phyloP scores from a whole-genome alignment of 2,888 invertebrate genomes.

The Frankliniella fusca region DNA sequence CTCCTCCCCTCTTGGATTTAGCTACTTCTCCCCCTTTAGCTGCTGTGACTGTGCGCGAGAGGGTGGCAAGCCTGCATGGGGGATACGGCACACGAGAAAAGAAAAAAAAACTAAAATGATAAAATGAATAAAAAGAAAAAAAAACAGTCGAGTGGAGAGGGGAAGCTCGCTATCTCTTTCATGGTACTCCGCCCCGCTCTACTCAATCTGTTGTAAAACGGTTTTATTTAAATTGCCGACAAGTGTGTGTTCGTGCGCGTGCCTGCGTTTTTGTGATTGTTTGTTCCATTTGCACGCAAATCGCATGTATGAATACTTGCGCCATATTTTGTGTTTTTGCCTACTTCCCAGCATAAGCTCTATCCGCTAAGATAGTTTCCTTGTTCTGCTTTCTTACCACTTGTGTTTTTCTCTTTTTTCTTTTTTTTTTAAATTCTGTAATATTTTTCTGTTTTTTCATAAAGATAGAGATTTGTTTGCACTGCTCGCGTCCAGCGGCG shows the following conservation, averaged over 20 bases:
- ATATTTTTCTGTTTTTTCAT: neutral
- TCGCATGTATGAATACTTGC: neutral
- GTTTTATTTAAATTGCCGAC: no score
- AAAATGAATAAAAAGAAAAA: neutral
- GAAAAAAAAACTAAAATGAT: neutral
- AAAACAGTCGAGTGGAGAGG: neutral
- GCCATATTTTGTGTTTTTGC: neutral
- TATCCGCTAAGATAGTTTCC: neutral
- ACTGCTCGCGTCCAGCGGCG: no score
- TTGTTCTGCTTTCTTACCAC: neutral
- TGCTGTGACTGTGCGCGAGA: neutral
- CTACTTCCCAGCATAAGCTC: neutral
- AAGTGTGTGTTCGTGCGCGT: no score
- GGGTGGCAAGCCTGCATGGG: neutral
- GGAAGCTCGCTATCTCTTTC: no score
- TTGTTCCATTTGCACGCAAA: neutral
- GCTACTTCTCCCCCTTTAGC: no score
- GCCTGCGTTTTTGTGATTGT: no score
- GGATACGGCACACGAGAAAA: neutral
- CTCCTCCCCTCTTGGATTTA: neutral
- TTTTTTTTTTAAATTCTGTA: neutral
- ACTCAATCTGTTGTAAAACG: no score
- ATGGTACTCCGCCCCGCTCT: no score
- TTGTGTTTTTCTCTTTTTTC: neutral
- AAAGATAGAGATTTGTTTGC: neutral